Base-by-base conservation (phyloP, 2,888 invertebrate species). In the Eilema sororculum region DNA sequence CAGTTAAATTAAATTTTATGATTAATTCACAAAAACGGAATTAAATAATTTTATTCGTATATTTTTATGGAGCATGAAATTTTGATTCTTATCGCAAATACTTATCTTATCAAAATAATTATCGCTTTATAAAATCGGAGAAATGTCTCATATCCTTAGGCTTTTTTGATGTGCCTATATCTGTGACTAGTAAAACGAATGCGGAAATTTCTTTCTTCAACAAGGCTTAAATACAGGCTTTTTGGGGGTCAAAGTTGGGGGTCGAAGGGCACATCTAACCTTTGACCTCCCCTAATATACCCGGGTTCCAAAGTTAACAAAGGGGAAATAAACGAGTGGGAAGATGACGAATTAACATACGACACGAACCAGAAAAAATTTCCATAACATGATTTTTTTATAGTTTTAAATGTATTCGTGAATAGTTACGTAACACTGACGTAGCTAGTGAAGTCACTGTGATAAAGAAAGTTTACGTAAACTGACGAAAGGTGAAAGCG, bases 401-500 rank as follows among this genome's bases (percentile, higher is more conserved):
- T 52, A 41, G 41, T 57, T 71, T 65, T 37, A 46, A 72, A 69
- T 65, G 59, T 68, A 72, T 76, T 41, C 72, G 66, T 69, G 62
- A 66, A 67, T 57, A 28, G 65, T 89, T 86, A 80, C 78, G 74
- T 81, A 88, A 89, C 56, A 72, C 71, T 86, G 86, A 87, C 86
- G 86, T 77, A 56, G 71, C 66, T 61, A 73, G 71, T 84, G 83
- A 82, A 87, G 84, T 89, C 86, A 86, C 78, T 71, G 77, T 81
- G 84, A 84, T 86, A 83, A 90, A 90, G 92, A 92, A 92, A 91
- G 91, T 91, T 90, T 87, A 88, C 90, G 88, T 89, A 89, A 90
- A 89, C 76, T 79, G 68, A 78, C 76, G 80, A 83, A 85, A 87
- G 87, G 91, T 89, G 93, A 93, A 92, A 93, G 93, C 83, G 90